These are phyloP conservation scores for Laothoe populi DNA, from an alignment of 2,888 invertebrate genomes.

Conservation along the genomic window DNA sequence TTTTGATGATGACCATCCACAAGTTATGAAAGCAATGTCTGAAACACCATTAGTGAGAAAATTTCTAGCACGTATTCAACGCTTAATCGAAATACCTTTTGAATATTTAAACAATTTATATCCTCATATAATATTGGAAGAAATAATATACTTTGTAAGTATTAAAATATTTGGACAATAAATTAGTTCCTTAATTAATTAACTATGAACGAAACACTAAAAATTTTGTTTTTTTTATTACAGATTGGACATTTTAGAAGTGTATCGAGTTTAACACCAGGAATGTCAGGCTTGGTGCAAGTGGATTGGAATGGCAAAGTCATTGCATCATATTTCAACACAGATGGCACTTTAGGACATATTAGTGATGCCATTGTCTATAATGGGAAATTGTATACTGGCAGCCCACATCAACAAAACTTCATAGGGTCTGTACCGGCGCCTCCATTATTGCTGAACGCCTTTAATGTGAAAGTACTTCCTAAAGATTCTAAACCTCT, in stretches of 20 bases:
- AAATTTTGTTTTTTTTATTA: conserved; percentile 12
- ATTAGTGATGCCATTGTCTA: conserved; percentile 88
- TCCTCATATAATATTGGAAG: conserved; percentile 87
- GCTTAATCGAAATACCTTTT: conserved; percentile 87
- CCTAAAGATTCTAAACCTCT: conserved; percentile 32
- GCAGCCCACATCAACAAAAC: conserved; percentile 86
- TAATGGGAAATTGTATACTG: conserved; percentile 87
- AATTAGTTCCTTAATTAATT: too few relatives aligned
- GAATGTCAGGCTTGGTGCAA: conserved; percentile 85
- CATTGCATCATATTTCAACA: conserved; percentile 87
- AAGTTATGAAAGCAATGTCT: conserved; percentile 79
- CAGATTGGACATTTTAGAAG: conserved; percentile 88
- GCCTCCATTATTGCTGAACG: conserved; percentile 75
- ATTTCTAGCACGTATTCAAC: conserved; percentile 85
- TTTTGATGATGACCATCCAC: conserved; percentile 85
- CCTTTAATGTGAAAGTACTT: conserved; percentile 47
- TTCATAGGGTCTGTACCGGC: conserved; percentile 87
- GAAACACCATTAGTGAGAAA: conserved; percentile 87
- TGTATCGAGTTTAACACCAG: conserved; percentile 60
- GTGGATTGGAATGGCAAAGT: conserved; percentile 90
- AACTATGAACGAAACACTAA: too few relatives aligned
- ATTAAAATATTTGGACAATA: conserved; percentile 4
- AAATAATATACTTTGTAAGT: conserved; percentile 86
- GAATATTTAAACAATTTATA: conserved; percentile 85
- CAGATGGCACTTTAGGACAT: conserved; percentile 78